Evolutionary conservation across 2,797 vertebrate species (phyloP).

Genomic region (Loris lydekkerianus): DNA sequence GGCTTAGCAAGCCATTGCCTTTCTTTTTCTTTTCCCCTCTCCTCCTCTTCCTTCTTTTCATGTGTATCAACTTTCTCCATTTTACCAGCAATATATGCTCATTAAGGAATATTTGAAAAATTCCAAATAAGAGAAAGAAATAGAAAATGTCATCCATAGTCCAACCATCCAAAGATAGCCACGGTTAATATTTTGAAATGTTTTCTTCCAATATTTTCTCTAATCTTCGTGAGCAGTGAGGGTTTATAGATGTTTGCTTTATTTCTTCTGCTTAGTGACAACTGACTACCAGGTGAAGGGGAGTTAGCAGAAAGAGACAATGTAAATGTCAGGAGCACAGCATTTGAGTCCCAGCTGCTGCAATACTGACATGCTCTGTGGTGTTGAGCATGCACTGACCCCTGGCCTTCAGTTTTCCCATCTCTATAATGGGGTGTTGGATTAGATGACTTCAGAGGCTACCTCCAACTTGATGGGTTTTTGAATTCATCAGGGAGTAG

Average conservation of each 20-base stretch:
- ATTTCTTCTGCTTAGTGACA: constrained; percentile 52
- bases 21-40: neutral
- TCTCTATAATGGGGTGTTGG: neutral
- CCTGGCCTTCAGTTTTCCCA: neutral
- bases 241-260: constrained; percentile 58
- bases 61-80: neutral
- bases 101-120: constrained; percentile 45
- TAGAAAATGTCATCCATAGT: constrained; percentile 59
- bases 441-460: constrained; percentile 10
- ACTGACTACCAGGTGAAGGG: constrained; percentile 31
- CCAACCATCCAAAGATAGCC: constrained; percentile 21
- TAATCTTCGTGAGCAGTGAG: constrained; percentile 43
- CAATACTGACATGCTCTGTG: neutral
- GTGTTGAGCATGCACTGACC: neutral
- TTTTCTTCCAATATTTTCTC: constrained; percentile 57
- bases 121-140: constrained; percentile 53
- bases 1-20: neutral
- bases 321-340: constrained; percentile 59
- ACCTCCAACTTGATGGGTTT: neutral
- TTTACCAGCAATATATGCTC: constrained; percentile 24
- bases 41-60: neutral
- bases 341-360: neutral
- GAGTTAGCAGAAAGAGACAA: constrained; percentile 40
- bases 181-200: constrained; percentile 60
- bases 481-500: neutral